These are phyloP conservation scores for Rutilus rutilus DNA, from an alignment of 2,113 vertebrate species.

Conservation along the genomic window DNA sequence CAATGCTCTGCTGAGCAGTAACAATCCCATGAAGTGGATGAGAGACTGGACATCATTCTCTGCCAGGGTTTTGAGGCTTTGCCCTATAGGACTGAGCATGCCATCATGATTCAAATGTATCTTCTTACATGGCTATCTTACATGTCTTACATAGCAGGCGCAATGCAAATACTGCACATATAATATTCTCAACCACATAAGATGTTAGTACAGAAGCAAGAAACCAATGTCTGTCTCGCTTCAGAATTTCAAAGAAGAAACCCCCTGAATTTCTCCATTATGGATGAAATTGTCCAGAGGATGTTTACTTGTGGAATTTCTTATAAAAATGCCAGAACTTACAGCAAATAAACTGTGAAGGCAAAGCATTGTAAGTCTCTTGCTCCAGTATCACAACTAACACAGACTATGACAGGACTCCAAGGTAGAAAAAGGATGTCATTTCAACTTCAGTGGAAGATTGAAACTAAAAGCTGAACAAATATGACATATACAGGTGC, in stretches of 20 bases:
- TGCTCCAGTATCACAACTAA: background rate
- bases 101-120: background rate
- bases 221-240: background rate
- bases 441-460: background rate
- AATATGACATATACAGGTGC: background rate
- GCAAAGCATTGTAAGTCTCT: background rate
- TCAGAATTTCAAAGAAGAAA: background rate
- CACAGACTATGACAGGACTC: background rate
- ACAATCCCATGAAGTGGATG: background rate
- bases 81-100: background rate
- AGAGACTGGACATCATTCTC: background rate
- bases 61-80: background rate
- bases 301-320: background rate
- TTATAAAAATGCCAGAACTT: background rate
- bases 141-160: background rate
- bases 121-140: background rate
- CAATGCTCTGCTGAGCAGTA: background rate
- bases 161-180: background rate
- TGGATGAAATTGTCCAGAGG: conserved; percentile 20
- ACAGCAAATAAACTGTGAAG: background rate
- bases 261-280: conserved; percentile 2
- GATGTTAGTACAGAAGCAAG: background rate
- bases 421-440: background rate
- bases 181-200: background rate
- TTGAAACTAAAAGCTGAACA: conserved; percentile 28